Evolutionary conservation across 1,140 invertebrate genomes (phyloP).

Genomic region (Chelonus insularis): DNA sequence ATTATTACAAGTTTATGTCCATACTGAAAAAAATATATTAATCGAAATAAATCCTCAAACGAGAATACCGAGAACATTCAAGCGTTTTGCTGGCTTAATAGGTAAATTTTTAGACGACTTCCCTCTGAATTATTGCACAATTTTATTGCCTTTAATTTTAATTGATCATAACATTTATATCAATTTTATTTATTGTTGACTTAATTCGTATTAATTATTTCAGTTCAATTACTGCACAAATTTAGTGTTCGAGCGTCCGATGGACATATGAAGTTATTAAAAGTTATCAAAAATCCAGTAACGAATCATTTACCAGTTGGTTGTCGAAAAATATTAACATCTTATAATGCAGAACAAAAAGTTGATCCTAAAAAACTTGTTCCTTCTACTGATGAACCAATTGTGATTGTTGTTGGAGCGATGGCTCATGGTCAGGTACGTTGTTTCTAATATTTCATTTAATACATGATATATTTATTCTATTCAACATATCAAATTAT

Average conservation of each 20-base stretch:
- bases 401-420: slow-evolving; percentile 92
- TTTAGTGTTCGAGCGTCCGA: slow-evolving; percentile 89
- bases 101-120: no score
- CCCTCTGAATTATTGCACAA: no score
- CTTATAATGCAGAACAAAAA: slow-evolving; percentile 82
- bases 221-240: slow-evolving; percentile 96
- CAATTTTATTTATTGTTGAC: no score
- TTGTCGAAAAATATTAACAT: slow-evolving; percentile 87
- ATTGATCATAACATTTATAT: no score
- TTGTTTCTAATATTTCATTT: slow-evolving; percentile 11
- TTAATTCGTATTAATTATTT: slow-evolving; percentile 25
- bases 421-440: slow-evolving; percentile 93
- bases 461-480: slow-evolving; percentile 6
- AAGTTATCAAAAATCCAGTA: slow-evolving; percentile 98
- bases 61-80: slow-evolving; percentile 96
- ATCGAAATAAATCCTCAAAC: slow-evolving; percentile 99
- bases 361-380: slow-evolving; percentile 81
- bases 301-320: slow-evolving; percentile 95
- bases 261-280: slow-evolving; percentile 86
- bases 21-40: slow-evolving; percentile 94
- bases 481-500: slow-evolving; percentile 1
- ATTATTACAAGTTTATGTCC: slow-evolving; percentile 89
- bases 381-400: slow-evolving; percentile 72
- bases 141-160: no score
- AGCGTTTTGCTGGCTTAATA: slow-evolving; percentile 97